A percentile compares a stretch with the other conserved stretches of the same genome.
phyloP scores from a whole-genome alignment of 2,888 invertebrate species.

The Amblyjoppa fuscipennis region DNA sequence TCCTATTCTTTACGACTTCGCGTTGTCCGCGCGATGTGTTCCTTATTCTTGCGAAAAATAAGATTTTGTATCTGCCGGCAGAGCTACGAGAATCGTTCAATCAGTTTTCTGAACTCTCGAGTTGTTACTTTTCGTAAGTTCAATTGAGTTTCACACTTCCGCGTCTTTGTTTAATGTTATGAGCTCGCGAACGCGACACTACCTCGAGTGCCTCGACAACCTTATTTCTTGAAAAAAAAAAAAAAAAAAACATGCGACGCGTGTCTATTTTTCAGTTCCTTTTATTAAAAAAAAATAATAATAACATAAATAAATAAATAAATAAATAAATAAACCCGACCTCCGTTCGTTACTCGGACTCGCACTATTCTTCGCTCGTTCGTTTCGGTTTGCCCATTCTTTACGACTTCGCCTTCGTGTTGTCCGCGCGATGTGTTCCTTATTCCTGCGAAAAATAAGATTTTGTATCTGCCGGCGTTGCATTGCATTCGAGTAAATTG shows the following conservation, averaged over 20 bases:
- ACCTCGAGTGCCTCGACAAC: neutral
- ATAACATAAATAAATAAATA: too few species aligned
- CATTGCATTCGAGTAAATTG: constrained; percentile 25
- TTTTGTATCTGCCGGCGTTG: constrained; percentile 19
- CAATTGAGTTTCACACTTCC: neutral
- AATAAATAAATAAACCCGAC: neutral
- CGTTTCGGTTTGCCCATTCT: neutral
- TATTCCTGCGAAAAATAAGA: constrained; percentile 42
- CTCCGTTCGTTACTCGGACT: neutral
- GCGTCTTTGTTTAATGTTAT: neutral
- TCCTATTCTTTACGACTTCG: constrained; percentile 33
- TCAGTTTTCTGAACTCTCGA: neutral
- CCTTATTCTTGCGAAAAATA: constrained; percentile 44
- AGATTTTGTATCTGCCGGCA: neutral
- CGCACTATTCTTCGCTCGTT: neutral
- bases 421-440: neutral
- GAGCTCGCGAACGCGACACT: neutral
- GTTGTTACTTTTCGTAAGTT: neutral
- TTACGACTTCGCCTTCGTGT: constrained; percentile 3
- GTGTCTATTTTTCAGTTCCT: neutral
- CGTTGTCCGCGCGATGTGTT: neutral
- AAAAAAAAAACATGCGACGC: neutral
- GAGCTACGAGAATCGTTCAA: neutral
- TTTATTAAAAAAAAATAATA: neutral
- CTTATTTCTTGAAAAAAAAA: neutral